Evolutionary conservation across 2,797 vertebrate species (phyloP), one percentile per base, ranked within the genome.

Genomic region (Pygocentrus nattereri): DNA sequence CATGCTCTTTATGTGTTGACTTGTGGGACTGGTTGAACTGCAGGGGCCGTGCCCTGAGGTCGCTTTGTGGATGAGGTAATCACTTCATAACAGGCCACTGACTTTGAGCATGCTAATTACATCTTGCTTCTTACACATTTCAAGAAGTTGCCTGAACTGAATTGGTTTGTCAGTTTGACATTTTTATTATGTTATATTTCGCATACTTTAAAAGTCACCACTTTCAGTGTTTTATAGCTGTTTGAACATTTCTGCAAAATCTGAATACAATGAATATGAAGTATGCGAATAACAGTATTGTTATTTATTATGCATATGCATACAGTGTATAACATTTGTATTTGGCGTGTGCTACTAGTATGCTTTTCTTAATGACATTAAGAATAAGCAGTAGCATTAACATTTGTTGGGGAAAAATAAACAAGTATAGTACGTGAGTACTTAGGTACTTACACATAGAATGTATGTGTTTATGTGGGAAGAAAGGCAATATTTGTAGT

Each of bases 1-100:
- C 64, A 58, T 52, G 47, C n/a, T 62, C 30, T 62, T 54, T 67
- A n/a, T 71, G 68, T 73, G 58, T 19, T 71, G 67, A 64, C 65
- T 78, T 62, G 81, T 68, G 70, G 52, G 76, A 68, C 76, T 68
- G 81, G 75, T 73, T 83, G 61, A 59, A 41, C 65, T 77, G 52
- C 65, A 54, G 47, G 74, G 74, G 74, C 19, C 44, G 1, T 62
- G 74, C n/a, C 80, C 74, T 44, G 56, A 76, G 65, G 54, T 76
- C 25, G 18, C 56, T 30, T 52, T 49, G 47, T 27, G 1, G 23
- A 71, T 56, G 56, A 76, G 13, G 74, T 76, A 70, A 81, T 76
- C 19, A 38, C n/a, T 56, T 71, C 62, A 44, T 41, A 54, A 12
- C 65, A 64, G 31, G 31, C 23, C n/a, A 58, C 27, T 25, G 62